phyloP scores from a whole-genome alignment of 2,113 vertebrate species.

The Poeciliopsis occidentalis region DNA sequence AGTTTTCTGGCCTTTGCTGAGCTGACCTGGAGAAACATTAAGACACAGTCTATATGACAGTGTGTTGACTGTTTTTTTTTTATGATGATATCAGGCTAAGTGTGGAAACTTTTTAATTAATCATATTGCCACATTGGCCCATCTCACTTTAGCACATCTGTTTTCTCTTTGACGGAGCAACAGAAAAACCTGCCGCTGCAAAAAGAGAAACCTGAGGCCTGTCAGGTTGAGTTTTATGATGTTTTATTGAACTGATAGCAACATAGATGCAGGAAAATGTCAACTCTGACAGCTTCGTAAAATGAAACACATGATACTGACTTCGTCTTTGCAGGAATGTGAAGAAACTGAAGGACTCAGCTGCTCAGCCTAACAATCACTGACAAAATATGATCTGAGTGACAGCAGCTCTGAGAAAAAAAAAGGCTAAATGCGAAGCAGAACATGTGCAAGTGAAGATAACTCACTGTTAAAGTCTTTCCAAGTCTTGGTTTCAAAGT shows the following conservation, averaged over 20 bases:
- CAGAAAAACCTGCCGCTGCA: constrained; percentile 15
- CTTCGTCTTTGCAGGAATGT: constrained; percentile 41
- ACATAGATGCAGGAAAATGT: constrained; percentile 45
- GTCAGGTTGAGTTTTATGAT: constrained; percentile 37
- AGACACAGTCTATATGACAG: constrained; percentile 12
- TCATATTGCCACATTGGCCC: background rate
- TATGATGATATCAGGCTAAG: constrained; percentile 4
- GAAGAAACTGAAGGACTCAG: constrained; percentile 17
- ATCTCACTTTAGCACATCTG: constrained; percentile 8
- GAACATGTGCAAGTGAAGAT: constrained; percentile 24
- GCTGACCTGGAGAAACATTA: constrained; percentile 19
- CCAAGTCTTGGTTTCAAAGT: constrained; percentile 30
- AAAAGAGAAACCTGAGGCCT: constrained; percentile 24
- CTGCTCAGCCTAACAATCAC: constrained; percentile 25
- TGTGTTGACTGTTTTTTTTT: constrained; percentile 3
- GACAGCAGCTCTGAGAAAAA: constrained; percentile 27
- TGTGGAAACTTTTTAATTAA: constrained; percentile 2
- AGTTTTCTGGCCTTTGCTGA: constrained; percentile 14
- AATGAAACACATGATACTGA: constrained; percentile 27
- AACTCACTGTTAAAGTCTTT: constrained; percentile 11
- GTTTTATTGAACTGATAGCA: constrained; percentile 37
- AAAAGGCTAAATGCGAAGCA: constrained; percentile 20
- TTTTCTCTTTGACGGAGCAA: background rate
- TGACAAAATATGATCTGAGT: constrained; percentile 16
- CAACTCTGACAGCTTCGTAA: constrained; percentile 37